Percentiles rank a stretch among this genome's conserved stretches.
Conservation (phyloP, 1,140 invertebrate genomes). For the Rhynchophorus ferrugineus region DNA sequence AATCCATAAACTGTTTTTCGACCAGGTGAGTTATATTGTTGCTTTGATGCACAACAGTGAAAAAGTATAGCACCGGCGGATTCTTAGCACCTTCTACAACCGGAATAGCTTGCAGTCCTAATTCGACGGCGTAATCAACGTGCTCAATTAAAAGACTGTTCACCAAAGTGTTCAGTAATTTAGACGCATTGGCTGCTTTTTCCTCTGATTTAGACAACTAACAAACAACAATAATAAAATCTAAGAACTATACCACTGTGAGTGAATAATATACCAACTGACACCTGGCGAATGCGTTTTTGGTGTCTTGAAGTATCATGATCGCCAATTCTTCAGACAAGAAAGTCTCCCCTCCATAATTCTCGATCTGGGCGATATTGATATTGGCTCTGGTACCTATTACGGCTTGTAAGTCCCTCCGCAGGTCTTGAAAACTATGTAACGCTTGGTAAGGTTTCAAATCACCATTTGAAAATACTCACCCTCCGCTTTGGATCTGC, state of each 20-base stretch:
- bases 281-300: constrained; percentile 84
- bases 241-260: background rate
- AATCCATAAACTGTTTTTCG: constrained; percentile 90
- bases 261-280: constrained; percentile 51
- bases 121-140: constrained; percentile 91
- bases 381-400: constrained; percentile 86
- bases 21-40: constrained; percentile 93
- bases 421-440: constrained; percentile 79
- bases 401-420: constrained; percentile 87
- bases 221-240: constrained; percentile 31
- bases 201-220: constrained; percentile 77
- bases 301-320: constrained; percentile 84
- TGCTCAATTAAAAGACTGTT: constrained; percentile 86
- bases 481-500: constrained; percentile 57
- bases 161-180: constrained; percentile 80
- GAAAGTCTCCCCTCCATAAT: constrained; percentile 96
- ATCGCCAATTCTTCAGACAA: constrained; percentile 95
- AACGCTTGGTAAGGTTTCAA: background rate
- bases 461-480: constrained; percentile 11
- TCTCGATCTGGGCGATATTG: constrained; percentile 88
- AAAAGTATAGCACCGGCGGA: constrained; percentile 85
- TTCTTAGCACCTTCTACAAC: constrained; percentile 74
- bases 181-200: constrained; percentile 68
- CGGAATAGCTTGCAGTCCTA: constrained; percentile 86
- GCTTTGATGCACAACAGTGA: constrained; percentile 88